These are phyloP conservation scores for Heterotis niloticus DNA, from an alignment of 2,113 vertebrate genomes.

Conservation along the genomic window DNA sequence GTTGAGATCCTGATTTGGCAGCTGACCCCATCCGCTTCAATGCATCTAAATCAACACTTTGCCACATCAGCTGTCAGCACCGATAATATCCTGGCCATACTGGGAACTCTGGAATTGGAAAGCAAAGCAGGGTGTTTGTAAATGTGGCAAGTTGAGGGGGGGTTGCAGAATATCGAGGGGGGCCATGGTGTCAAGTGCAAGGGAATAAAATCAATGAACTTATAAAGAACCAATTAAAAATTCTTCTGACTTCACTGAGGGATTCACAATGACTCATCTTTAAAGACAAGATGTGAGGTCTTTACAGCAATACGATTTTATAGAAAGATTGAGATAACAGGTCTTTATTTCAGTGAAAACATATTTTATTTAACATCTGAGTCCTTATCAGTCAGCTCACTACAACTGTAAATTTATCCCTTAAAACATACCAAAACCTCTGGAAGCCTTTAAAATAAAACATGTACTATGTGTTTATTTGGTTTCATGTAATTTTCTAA, in stretches of 20 bases:
- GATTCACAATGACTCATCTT: not conserved
- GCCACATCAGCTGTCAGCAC: slow-evolving; percentile 94
- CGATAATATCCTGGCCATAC: slow-evolving; percentile 93
- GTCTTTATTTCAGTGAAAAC: too few species aligned
- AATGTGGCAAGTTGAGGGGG: too few species aligned
- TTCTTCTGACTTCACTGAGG: not conserved
- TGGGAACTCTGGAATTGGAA: slow-evolving; percentile 79
- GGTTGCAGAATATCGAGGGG: not conserved
- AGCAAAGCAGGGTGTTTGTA: not conserved
- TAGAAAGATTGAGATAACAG: too few species aligned
- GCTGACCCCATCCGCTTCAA: slow-evolving; percentile 93
- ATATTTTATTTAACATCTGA: too few species aligned
- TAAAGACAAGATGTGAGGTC: not conserved
- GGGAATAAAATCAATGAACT: not conserved
- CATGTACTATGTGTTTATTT: not conserved
- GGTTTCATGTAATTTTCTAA: not conserved
- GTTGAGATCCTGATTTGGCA: slow-evolving; percentile 47
- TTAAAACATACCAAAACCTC: too few species aligned
- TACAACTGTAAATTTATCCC: too few species aligned
- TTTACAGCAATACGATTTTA: too few species aligned
- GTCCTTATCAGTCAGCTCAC: too few species aligned
- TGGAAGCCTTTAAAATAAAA: too few species aligned
- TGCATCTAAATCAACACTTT: slow-evolving; percentile 95
- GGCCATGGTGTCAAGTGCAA: not conserved
- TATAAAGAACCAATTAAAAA: not conserved